Percentiles rank a stretch among this genome's conserved stretches.
phyloP scores from a whole-genome alignment of 2,113 vertebrate species.

The Procavia capensis region DNA sequence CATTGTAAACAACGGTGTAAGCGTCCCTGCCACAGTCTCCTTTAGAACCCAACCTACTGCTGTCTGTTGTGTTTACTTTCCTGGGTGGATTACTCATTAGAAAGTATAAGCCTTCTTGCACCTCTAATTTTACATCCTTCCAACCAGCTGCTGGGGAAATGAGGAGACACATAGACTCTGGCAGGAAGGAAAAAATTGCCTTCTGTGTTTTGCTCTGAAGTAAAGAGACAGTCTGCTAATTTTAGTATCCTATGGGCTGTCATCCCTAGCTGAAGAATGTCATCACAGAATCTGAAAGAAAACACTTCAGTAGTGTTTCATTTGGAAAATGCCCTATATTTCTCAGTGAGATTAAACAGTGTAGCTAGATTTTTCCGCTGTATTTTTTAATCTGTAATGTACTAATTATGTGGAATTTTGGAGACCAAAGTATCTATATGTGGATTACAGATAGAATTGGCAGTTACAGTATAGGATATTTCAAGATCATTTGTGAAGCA shows the following conservation, averaged over 20 bases:
- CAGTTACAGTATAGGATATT: conserved; percentile 61
- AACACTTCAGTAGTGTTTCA: conserved; percentile 36
- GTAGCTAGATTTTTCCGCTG: conserved; percentile 47
- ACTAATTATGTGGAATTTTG: conserved; percentile 60
- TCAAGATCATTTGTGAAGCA: conserved; percentile 55
- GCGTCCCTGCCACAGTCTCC: conserved; percentile 51
- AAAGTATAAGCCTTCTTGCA: conserved; percentile 69
- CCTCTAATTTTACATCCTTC: conserved; percentile 70
- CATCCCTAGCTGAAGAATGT: conserved; percentile 66
- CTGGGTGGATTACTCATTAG: conserved; percentile 73
- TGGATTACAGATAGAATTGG: conserved; percentile 9
- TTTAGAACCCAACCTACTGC: conserved; percentile 31
- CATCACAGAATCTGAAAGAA: conserved; percentile 14
- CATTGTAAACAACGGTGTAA: conserved; percentile 71
- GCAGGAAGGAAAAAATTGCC: conserved; percentile 71
- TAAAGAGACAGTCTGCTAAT: conserved; percentile 70
- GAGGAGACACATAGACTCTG: conserved; percentile 55
- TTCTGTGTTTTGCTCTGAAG: conserved; percentile 75
- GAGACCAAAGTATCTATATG: conserved; percentile 69
- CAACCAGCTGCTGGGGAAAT: conserved; percentile 78
- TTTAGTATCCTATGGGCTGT: conserved; percentile 59
- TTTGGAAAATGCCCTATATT: conserved; percentile 60
- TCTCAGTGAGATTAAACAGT: conserved; percentile 55
- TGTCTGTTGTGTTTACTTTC: conserved; percentile 79
- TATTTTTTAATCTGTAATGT: conserved; percentile 58